These are phyloP conservation scores for Pseudolaguvia tuberculata DNA, from an alignment of 2,113 vertebrate species.

Conservation along the genomic window DNA sequence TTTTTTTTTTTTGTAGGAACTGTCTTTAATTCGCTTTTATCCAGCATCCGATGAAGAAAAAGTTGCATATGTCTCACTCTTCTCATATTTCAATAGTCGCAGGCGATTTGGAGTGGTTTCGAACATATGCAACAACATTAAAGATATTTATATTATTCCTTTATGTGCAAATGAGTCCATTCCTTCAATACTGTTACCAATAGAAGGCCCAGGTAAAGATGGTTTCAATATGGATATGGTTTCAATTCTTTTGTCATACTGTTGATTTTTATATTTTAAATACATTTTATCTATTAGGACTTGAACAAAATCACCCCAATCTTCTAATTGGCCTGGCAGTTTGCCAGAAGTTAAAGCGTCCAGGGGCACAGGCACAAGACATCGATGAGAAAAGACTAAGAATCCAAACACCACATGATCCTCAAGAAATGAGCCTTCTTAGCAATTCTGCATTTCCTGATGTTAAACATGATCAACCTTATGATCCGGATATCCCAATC, in stretches of 20 bases:
- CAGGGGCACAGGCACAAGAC: constrained; percentile 61
- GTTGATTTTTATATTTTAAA: constrained; percentile 1
- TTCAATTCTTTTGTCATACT: background rate
- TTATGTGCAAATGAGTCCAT: constrained; percentile 85
- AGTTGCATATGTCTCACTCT: constrained; percentile 93
- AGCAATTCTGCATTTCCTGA: constrained; percentile 58
- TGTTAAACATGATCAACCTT: constrained; percentile 66
- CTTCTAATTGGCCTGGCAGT: constrained; percentile 90
- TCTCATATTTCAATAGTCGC: constrained; percentile 98
- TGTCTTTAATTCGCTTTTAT: constrained; percentile 93
- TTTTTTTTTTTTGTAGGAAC: constrained; percentile 71
- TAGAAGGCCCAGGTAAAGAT: constrained; percentile 92
- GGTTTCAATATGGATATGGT: background rate
- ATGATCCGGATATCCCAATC: constrained; percentile 63
- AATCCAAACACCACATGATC: constrained; percentile 66
- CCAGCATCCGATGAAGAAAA: constrained; percentile 95
- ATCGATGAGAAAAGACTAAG: constrained; percentile 78
- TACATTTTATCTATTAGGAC: constrained; percentile 64
- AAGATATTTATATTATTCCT: constrained; percentile 95
- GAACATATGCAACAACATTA: constrained; percentile 85
- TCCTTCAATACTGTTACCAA: constrained; percentile 86
- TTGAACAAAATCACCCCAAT: constrained; percentile 87
- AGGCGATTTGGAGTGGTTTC: constrained; percentile 93
- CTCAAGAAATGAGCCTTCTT: constrained; percentile 55
- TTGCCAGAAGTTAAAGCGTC: constrained; percentile 83